phyloP scores from a whole-genome alignment of 1,140 invertebrate genomes.

The Drosophila azteca region DNA sequence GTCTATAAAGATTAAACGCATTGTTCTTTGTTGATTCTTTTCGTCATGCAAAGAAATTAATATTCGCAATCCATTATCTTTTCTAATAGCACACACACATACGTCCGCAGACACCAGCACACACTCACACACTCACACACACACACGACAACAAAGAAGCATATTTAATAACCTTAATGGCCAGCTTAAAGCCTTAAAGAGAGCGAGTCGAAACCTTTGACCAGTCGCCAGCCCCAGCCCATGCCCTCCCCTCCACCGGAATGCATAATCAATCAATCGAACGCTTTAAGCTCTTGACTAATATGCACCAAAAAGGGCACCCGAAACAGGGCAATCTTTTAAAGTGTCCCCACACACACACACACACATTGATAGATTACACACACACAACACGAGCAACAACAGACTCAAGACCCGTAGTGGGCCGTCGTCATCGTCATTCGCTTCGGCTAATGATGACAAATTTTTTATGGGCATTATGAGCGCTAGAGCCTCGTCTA shows the following conservation, averaged over 20 bases:
- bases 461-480: constrained; percentile 82
- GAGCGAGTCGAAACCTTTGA: constrained; percentile 36
- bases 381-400: constrained; percentile 41
- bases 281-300: constrained; percentile 76
- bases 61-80: constrained; percentile 79
- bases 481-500: constrained; percentile 41
- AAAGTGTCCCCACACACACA: constrained; percentile 49
- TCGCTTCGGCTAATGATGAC: constrained; percentile 72
- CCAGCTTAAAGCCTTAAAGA: constrained; percentile 75
- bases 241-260: constrained; percentile 4
- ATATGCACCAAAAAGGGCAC: constrained; percentile 55
- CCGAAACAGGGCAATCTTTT: constrained; percentile 56
- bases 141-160: constrained; percentile 4
- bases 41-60: constrained; percentile 81
- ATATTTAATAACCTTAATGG: constrained; percentile 77
- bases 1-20: constrained; percentile 79
- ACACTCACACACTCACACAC: not conserved
- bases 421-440: constrained; percentile 57
- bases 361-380: constrained; percentile 67
- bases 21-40: constrained; percentile 77
- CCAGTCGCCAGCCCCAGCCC: not conserved
- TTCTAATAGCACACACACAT: constrained; percentile 61
- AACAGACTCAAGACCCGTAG: constrained; percentile 10
- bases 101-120: constrained; percentile 23
- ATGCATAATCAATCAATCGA: constrained; percentile 78